Conservation (phyloP, 2,797 vertebrate species). For the Oreochromis grahami region DNA sequence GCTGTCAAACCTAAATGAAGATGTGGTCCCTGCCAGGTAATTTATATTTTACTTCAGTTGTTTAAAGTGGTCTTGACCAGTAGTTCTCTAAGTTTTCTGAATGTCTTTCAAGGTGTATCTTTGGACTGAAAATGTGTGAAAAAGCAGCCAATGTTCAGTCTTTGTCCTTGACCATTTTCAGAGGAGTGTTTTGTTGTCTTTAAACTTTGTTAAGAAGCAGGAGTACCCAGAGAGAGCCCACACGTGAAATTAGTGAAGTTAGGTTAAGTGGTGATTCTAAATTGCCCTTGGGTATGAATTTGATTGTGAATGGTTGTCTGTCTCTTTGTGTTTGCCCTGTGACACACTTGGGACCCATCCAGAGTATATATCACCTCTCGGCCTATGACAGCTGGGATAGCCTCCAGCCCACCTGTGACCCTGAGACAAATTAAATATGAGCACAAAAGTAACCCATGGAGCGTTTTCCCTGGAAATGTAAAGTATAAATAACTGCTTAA, state of each 20-base stretch:
- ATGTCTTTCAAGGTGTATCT: background rate
- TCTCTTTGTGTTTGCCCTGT: background rate
- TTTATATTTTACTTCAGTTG: background rate
- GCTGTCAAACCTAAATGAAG: background rate
- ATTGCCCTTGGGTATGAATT: background rate
- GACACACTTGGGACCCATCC: background rate
- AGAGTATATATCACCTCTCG: background rate
- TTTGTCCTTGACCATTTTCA: fast-evolving
- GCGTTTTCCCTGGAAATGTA: background rate
- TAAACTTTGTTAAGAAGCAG: background rate
- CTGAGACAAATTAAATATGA: background rate
- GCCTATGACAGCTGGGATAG: background rate
- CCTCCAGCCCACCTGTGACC: background rate
- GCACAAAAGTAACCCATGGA: background rate
- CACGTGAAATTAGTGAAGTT: background rate
- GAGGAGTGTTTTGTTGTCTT: background rate
- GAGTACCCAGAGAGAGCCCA: background rate
- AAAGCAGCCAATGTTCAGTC: background rate
- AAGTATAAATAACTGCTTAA: background rate
- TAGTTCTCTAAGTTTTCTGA: background rate
- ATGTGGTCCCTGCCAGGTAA: background rate
- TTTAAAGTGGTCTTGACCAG: background rate
- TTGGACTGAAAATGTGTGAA: background rate
- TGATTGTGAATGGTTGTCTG: fast-evolving
- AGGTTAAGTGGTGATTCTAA: background rate